Percentiles rank a stretch among this genome's conserved stretches.
Conservation (phyloP, 2,888 invertebrate genomes). For the Thecophora atra region DNA sequence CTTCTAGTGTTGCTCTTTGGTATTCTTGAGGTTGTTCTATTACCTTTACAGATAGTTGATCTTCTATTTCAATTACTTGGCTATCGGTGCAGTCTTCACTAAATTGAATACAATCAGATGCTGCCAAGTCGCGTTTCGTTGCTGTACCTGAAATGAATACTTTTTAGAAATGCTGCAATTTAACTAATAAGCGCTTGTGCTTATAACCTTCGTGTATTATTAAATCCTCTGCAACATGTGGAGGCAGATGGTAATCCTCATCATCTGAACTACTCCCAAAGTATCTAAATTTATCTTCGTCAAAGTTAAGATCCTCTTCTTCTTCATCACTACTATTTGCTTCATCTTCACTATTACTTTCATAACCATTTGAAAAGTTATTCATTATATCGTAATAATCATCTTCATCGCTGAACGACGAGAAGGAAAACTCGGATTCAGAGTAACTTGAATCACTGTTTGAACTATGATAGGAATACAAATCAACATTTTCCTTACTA, state of each 20-base stretch:
- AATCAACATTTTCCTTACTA: background rate
- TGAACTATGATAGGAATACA: background rate
- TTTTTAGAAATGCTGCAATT: background rate
- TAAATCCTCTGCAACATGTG: conserved; percentile 51
- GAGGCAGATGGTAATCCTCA: conserved; percentile 47
- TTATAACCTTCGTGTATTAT: conserved; percentile 49
- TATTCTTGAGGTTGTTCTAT: conserved; percentile 42
- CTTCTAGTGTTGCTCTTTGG: conserved; percentile 33
- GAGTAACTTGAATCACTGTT: background rate
- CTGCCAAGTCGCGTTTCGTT: conserved; percentile 47
- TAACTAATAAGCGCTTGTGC: background rate
- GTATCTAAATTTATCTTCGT: conserved; percentile 40
- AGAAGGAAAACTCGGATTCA: conserved; percentile 7
- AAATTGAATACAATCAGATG: conserved; percentile 46
- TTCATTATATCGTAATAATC: background rate
- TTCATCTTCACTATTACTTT: background rate
- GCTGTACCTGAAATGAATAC: conserved; percentile 50
- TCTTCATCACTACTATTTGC: background rate
- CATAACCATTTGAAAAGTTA: background rate
- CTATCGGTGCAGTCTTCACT: conserved; percentile 48
- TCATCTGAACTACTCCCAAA: conserved; percentile 16
- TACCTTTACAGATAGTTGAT: conserved; percentile 22
- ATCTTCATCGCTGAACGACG: background rate
- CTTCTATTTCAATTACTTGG: conserved; percentile 52
- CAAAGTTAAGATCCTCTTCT: conserved; percentile 37